These are phyloP conservation scores for Drosophila prolongata DNA, from an alignment of 2,888 invertebrate genomes.

Conservation along the genomic window DNA sequence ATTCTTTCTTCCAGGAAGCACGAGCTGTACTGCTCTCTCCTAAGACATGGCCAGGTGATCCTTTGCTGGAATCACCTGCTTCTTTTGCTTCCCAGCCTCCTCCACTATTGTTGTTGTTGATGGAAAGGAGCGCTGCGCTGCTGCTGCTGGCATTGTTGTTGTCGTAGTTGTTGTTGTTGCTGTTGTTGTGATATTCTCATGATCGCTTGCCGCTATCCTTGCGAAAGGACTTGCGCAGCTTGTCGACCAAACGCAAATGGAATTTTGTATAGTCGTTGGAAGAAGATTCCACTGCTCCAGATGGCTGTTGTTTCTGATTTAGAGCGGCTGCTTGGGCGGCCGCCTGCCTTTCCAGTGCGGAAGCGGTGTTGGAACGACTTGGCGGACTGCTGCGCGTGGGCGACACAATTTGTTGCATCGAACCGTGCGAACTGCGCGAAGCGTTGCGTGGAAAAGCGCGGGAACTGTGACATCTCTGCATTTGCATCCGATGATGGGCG, in stretches of 20 bases:
- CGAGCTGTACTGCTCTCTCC: constrained; percentile 3
- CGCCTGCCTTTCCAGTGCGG: constrained; percentile 65
- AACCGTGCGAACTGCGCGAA: constrained; percentile 85
- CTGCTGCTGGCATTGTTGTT: constrained; percentile 42
- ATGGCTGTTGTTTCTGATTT: constrained; percentile 64
- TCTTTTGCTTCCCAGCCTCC: neutral
- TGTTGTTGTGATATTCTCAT: constrained; percentile 72
- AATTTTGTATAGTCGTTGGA: constrained; percentile 89
- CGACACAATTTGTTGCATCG: constrained; percentile 84
- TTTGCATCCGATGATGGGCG: constrained; percentile 84
- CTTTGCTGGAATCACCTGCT: neutral
- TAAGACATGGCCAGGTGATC: constrained; percentile 5
- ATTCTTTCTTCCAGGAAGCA: neutral
- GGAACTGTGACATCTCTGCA: constrained; percentile 85
- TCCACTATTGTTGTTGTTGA: constrained; percentile 31
- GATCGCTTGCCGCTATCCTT: constrained; percentile 83
- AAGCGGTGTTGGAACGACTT: constrained; percentile 83
- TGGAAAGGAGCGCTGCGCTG: constrained; percentile 17
- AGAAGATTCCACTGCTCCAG: constrained; percentile 17
- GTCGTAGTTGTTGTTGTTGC: constrained; percentile 52
- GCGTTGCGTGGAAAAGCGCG: constrained; percentile 87
- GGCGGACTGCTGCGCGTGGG: constrained; percentile 87
- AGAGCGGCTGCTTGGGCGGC: constrained; percentile 48
- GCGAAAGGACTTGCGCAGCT: constrained; percentile 88
- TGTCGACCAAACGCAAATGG: constrained; percentile 89